Conservation (phyloP, 2,113 vertebrate genomes). For the Myrmecophaga tridactyla region DNA sequence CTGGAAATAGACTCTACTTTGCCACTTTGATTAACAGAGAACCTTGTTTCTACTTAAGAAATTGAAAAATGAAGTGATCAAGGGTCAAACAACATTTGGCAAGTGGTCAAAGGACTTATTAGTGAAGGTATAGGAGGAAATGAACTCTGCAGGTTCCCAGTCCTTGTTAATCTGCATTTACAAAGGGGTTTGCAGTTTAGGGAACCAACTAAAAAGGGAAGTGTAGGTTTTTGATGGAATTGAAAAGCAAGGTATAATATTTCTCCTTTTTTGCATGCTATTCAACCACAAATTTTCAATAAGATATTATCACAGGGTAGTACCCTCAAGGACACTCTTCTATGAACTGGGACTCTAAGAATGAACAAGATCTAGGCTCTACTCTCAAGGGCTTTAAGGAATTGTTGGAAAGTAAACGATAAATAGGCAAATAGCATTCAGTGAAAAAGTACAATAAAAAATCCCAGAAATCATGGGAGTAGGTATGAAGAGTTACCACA, state of each 20-base stretch:
- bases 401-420: not conserved
- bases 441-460: not conserved
- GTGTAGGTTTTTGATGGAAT: not conserved
- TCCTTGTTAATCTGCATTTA: not conserved
- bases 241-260: not conserved
- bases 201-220: not conserved
- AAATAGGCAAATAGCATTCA: not conserved
- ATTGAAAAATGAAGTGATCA: slow-evolving; percentile 3
- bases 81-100: not conserved
- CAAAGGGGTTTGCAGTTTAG: not conserved
- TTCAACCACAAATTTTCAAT: not conserved
- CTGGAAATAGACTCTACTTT: not conserved
- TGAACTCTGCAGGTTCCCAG: not conserved
- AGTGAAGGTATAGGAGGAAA: not conserved
- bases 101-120: not conserved
- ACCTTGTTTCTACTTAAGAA: slow-evolving; percentile 23
- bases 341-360: not conserved
- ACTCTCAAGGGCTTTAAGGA: not conserved
- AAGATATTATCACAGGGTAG: not conserved
- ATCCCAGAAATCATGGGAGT: not conserved
- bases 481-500: not conserved
- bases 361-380: not conserved
- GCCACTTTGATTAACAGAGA: slow-evolving; percentile 20
- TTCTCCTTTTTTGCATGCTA: not conserved
- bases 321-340: not conserved